A percentile compares a stretch with the other conserved stretches of the same genome.
Evolutionary conservation across 1,140 invertebrate species (phyloP).

Genomic region (Heliconius congener): DNA sequence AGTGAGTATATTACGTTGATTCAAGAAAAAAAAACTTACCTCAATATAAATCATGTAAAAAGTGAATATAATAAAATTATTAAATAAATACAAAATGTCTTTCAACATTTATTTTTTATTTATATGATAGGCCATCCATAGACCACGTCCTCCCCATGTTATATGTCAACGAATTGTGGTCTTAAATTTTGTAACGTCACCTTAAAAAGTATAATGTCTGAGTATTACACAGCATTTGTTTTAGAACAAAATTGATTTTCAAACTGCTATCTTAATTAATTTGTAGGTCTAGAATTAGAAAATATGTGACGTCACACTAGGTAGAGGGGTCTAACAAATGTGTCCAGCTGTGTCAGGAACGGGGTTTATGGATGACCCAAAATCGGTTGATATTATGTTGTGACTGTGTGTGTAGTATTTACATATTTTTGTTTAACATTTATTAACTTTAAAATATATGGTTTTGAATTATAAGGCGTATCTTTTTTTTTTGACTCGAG

Average conservation of each 20-base stretch:
- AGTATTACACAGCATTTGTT: too few relatives aligned
- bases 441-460: not conserved
- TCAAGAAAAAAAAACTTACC: slow-evolving; percentile 1
- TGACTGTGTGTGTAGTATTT: not conserved
- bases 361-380: too few relatives aligned
- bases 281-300: too few relatives aligned
- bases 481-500: not conserved
- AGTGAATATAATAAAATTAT: not conserved
- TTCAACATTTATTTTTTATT: not conserved
- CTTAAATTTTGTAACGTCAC: too few relatives aligned
- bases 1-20: slow-evolving; percentile 55
- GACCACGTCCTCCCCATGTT: too few relatives aligned
- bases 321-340: too few relatives aligned
- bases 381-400: not conserved
- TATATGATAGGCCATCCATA: not conserved
- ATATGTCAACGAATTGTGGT: too few relatives aligned
- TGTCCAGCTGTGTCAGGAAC: too few relatives aligned
- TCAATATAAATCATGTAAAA: not conserved
- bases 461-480: not conserved
- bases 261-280: too few relatives aligned
- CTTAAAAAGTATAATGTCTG: too few relatives aligned
- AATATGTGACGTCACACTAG: too few relatives aligned
- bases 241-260: too few relatives aligned
- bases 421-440: not conserved
- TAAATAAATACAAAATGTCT: slow-evolving; percentile 9